Percentiles rank a stretch among this genome's conserved stretches.
Evolutionary conservation across 2,888 invertebrate genomes (phyloP).

Genomic region (Amphipoea oculea): DNA sequence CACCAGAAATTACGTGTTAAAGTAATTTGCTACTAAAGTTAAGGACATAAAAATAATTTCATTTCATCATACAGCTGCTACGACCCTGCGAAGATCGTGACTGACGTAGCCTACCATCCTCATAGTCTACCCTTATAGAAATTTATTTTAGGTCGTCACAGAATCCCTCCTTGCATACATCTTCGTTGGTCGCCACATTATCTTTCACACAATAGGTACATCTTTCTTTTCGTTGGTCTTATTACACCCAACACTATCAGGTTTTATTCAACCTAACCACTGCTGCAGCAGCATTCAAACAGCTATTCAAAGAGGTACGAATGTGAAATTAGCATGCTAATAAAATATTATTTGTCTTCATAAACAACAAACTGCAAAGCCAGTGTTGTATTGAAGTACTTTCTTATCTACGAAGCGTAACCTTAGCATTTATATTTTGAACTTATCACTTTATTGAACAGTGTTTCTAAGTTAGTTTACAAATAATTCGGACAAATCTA

Average conservation of each 20-base stretch:
- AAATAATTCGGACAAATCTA: slow-evolving; percentile 19
- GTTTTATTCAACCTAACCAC: background rate
- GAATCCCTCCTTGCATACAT: background rate
- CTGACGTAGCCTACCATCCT: background rate
- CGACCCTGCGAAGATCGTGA: background rate
- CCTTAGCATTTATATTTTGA: slow-evolving; percentile 56
- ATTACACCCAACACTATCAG: background rate
- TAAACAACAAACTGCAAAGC: slow-evolving; percentile 13
- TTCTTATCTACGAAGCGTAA: slow-evolving; percentile 51
- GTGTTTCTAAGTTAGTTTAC: slow-evolving; percentile 9
- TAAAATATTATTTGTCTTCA: slow-evolving; percentile 4
- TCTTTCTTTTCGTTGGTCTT: background rate
- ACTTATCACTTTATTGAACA: slow-evolving; percentile 41
- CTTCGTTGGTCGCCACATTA: background rate
- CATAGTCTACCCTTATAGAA: background rate
- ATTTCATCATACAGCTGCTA: background rate
- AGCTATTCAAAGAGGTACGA: background rate
- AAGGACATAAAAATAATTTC: background rate
- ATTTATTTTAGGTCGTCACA: background rate
- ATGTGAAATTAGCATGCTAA: background rate
- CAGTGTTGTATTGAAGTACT: slow-evolving; percentile 37
- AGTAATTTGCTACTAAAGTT: background rate
- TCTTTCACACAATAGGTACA: background rate
- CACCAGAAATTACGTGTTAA: background rate
- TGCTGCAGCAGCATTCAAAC: background rate